Evolutionary conservation across 2,888 invertebrate genomes (phyloP).

Genomic region (Gymnoscelis rufifasciata): DNA sequence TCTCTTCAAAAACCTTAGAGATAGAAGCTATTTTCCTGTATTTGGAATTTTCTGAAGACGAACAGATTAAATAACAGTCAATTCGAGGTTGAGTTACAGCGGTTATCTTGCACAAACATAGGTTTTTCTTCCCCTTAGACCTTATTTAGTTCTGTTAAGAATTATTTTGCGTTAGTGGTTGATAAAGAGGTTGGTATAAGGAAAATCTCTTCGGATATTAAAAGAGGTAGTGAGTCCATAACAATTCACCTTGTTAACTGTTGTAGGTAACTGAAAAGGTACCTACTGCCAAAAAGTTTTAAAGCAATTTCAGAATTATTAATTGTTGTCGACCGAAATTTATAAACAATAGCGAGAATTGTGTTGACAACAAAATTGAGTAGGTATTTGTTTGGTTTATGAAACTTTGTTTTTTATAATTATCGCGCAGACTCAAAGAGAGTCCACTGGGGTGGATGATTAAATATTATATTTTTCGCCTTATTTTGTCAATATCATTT

Average conservation of each 20-base stretch:
- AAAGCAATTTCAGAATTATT: too few relatives aligned
- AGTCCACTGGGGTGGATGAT: too few relatives aligned
- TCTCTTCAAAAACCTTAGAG: not conserved
- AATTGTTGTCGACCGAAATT: too few relatives aligned
- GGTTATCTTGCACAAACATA: conserved; percentile 18
- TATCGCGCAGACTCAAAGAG: too few relatives aligned
- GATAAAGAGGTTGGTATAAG: conserved; percentile 8
- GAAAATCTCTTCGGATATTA: conserved; percentile 42
- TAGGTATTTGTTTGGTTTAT: too few relatives aligned
- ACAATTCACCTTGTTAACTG: conserved; percentile 46
- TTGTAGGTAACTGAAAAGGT: conserved; percentile 17
- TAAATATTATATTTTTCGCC: too few relatives aligned
- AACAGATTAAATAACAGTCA: conserved; percentile 1
- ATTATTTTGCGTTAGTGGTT: conserved; percentile 16
- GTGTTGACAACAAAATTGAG: too few relatives aligned
- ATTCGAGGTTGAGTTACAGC: conserved; percentile 13
- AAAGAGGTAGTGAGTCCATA: conserved; percentile 42
- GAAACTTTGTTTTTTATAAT: conserved; percentile 16
- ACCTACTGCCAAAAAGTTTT: not conserved
- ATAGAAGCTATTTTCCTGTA: conserved; percentile 11
- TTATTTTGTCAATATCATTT: too few relatives aligned
- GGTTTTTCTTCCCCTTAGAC: conserved; percentile 13
- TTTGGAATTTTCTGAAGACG: conserved; percentile 8
- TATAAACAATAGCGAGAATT: too few relatives aligned
- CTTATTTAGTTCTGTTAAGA: conserved; percentile 9